Evolutionary conservation across 1,140 invertebrate genomes (phyloP), one percentile per base, ranked within the genome.

Genomic region (Orchestia grillus): DNA sequence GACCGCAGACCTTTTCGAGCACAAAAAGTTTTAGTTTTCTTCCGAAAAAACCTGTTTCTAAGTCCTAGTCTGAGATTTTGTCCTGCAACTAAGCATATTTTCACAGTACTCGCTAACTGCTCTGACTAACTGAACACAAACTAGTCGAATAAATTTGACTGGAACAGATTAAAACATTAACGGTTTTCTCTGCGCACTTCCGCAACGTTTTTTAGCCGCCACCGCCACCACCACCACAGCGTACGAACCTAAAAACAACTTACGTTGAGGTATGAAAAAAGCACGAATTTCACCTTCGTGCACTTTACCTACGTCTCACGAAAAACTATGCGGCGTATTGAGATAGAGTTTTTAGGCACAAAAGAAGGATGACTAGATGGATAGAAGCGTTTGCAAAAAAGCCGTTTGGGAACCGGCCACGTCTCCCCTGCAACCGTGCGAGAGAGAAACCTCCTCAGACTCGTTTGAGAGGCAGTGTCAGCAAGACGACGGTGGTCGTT

Each of bases 401-500:
- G 62, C 28, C 62, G 62, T 77, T 77, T 77, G 62, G 62, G 11
- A 77, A 77, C 15, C 28, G 28, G 28, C 1, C 62, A 77, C 88
- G 88, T 91, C 44, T 28, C 0, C 41, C 3, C 19, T 11, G 41
- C 88, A 41, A 11, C 28, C 88, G 41, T 43, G 3, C 88, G 44
- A 42, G 42, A n/a, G 87, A 43, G 88, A 91, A 91, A 91, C 88
- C 44, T 91, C 11, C 41, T 44, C 88, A 91, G 88, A 91, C 88
- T 44, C 11, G 88, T 43, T 91, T 91, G 4, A 44, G 88, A 91
- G 44, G 88, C 88, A 44, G 88, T 91, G 88, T 44, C 15, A 91
- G 88, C 88, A 91, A 91, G 88, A 91, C 88, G 88, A 77, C 62
- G 62, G 62, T 77, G 62, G 62, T 36, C 62, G 11, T 77, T 77